phyloP scores from a whole-genome alignment of 2,888 invertebrate species.

The Agrotis puta region DNA sequence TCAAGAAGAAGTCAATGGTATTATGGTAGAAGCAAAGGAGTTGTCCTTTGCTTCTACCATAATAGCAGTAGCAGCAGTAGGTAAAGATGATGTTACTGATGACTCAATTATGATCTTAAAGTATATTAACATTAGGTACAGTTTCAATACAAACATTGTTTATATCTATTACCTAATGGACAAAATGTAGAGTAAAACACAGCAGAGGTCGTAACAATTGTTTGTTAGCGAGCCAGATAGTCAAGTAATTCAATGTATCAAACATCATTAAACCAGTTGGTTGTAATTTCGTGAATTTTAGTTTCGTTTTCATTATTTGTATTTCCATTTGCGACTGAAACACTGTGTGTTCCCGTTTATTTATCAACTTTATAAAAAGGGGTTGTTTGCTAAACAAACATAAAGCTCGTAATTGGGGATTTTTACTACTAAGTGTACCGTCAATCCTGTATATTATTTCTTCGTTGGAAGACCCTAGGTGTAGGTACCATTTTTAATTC shows the following conservation, averaged over 20 bases:
- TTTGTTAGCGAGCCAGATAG: constrained; percentile 27
- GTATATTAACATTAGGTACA: neutral
- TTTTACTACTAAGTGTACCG: neutral
- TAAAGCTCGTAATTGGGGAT: too few species aligned
- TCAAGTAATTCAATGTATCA: constrained; percentile 51
- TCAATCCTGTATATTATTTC: neutral
- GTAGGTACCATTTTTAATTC: neutral
- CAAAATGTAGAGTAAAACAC: constrained; percentile 9
- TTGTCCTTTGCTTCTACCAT: too few species aligned
- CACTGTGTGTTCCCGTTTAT: neutral
- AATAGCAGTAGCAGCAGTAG: too few species aligned
- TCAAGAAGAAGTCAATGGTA: neutral
- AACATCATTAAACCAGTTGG: constrained; percentile 50
- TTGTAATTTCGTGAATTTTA: constrained; percentile 25
- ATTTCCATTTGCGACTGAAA: neutral
- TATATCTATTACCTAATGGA: neutral
- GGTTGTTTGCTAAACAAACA: too few species aligned
- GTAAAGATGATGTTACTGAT: too few species aligned
- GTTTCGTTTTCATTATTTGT: constrained; percentile 29
- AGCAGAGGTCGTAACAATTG: constrained; percentile 41
- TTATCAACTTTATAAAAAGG: too few species aligned
- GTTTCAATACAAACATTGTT: neutral
- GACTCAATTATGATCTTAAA: neutral
- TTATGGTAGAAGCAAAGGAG: too few species aligned
- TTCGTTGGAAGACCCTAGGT: too few species aligned